Evolutionary conservation across 2,888 invertebrate species (phyloP).

Genomic region (Scaptomyza flava): DNA sequence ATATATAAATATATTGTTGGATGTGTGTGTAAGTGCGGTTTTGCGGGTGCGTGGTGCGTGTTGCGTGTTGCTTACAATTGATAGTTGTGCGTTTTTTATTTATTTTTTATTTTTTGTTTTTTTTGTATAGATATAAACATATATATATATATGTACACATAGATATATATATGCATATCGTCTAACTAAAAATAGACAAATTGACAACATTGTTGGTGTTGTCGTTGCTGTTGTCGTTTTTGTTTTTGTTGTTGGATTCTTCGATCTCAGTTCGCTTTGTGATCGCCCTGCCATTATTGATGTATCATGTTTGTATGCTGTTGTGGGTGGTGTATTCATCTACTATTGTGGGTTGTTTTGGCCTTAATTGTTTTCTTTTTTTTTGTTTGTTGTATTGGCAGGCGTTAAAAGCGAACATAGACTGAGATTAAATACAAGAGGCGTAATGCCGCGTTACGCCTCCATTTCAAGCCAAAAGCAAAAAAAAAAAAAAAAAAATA

Average conservation of each 20-base stretch:
- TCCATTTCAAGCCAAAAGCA: background rate
- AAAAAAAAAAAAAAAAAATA: no score
- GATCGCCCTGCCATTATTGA: background rate
- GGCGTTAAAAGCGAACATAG: constrained; percentile 20
- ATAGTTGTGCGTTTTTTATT: background rate
- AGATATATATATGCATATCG: constrained; percentile 26
- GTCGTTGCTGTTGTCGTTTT: constrained; percentile 3
- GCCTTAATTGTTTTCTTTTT: background rate
- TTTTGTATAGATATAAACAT: constrained; percentile 3
- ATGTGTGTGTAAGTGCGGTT: background rate
- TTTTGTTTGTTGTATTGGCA: background rate
- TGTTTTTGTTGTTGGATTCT: background rate
- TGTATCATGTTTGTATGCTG: no score
- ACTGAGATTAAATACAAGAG: constrained; percentile 38
- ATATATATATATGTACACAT: constrained; percentile 14
- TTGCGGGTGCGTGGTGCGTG: background rate
- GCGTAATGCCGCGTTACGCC: constrained; percentile 3
- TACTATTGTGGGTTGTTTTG: no score
- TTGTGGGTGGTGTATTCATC: no score
- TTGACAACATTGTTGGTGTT: constrained; percentile 16
- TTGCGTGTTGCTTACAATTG: constrained; percentile 2
- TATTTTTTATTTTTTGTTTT: constrained; percentile 4
- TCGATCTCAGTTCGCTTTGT: constrained; percentile 11
- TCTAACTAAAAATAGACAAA: constrained; percentile 24
- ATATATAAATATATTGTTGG: constrained; percentile 5